Evolutionary conservation across 2,888 invertebrate genomes (phyloP), one percentile per base, ranked within the genome.

Genomic region (Koerneria pararmatus): DNA sequence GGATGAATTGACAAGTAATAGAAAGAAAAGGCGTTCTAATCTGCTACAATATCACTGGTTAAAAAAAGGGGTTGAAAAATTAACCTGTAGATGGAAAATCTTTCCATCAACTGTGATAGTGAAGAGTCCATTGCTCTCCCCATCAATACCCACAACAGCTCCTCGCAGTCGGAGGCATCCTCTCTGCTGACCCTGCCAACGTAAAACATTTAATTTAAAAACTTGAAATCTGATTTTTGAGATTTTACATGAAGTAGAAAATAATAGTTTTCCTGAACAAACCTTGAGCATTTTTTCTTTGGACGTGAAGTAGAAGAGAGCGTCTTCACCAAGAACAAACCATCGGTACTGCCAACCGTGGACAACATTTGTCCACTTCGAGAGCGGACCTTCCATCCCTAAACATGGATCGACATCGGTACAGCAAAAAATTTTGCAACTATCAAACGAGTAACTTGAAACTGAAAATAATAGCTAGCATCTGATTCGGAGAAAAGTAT

Each of bases 71-170:
- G n/a, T n/a, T n/a, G 11, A 22, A n/a, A 24, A 29, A 53, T 51
- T 24, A 8, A 80, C 88, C 88, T 98, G 97, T 85, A 98, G 95
- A 86, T 98, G 98, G 86, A 98, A 98, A 19, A 95, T 95, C 86
- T 98, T 99, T 80, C 95, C 93, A 86, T 98, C 98, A 60, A 95
- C 95, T 4, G 95, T 95, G 82, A 98, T 93, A 59, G 97, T 98
- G 86, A 98, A 99, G 4, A 95, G 95, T 83, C 95, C 93, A 78
- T 88, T 87, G 85, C 98, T 97, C 85, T 97, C 95, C 27, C 63
- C 63, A 84, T 98, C 97, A 78, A 99, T 98, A 58, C 98, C 98
- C 82, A 99, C 92, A 53, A 97, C 91, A 1, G 98, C 97, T 59
- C 94, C 95, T 85, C 85, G 75, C 53, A 98, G 88, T 11, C 63